These are phyloP conservation scores for Drosophila hydei DNA, from an alignment of 1,140 invertebrate species.

Conservation along the genomic window DNA sequence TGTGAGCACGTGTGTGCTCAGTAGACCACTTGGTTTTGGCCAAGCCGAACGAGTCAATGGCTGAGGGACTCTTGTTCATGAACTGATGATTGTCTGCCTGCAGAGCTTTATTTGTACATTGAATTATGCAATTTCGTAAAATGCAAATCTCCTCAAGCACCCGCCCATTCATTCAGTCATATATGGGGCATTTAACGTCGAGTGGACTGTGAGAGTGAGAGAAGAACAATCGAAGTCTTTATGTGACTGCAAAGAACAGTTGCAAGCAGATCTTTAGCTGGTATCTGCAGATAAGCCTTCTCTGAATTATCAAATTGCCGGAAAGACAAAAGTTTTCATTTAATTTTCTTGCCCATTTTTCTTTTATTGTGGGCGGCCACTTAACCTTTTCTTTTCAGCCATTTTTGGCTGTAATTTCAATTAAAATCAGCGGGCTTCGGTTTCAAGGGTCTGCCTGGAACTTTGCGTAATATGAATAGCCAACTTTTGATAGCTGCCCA, in stretches of 20 bases:
- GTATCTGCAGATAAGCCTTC: background rate
- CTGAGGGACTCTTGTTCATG: conserved; percentile 11
- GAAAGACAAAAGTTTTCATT: conserved; percentile 33
- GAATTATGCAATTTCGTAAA: conserved; percentile 20
- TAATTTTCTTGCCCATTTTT: conserved; percentile 29
- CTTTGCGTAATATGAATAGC: conserved; percentile 53
- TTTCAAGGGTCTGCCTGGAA: conserved; percentile 13
- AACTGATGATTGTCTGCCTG: conserved; percentile 3
- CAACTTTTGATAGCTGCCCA: conserved; percentile 32
- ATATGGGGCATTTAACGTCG: background rate
- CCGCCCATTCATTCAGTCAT: background rate
- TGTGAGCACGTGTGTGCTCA: background rate
- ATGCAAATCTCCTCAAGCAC: conserved; percentile 2
- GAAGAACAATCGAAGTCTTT: background rate
- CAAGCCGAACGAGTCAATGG: background rate
- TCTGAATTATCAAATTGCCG: conserved; percentile 47
- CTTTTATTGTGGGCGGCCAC: background rate
- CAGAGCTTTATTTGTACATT: conserved; percentile 19
- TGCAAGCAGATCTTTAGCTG: background rate
- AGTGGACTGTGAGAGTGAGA: background rate
- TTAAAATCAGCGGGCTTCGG: conserved; percentile 47
- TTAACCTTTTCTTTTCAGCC: conserved; percentile 33
- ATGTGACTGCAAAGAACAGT: background rate
- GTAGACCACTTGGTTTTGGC: background rate
- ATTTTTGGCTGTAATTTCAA: conserved; percentile 60